Conservation (phyloP, 1,140 invertebrate genomes). For the Drosophila saltans region DNA sequence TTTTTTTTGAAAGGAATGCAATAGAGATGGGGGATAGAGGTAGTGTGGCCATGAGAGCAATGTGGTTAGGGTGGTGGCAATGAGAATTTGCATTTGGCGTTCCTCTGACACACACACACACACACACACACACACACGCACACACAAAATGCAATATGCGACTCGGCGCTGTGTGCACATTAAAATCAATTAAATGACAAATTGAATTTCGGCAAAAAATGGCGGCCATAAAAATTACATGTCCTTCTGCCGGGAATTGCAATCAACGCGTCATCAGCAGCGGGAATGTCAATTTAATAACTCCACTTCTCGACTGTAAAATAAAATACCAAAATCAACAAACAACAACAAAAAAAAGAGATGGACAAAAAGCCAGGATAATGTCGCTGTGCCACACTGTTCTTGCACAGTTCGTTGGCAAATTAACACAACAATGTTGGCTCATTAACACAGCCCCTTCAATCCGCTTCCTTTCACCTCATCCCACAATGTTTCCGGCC, state of each 20-base stretch:
- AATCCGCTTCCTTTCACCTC: not conserved
- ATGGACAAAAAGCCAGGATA: not conserved
- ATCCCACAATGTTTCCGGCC: not conserved
- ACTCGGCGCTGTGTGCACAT: constrained; percentile 55
- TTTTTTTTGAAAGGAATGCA: constrained; percentile 10
- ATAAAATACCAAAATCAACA: constrained; percentile 7
- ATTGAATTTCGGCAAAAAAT: constrained; percentile 78
- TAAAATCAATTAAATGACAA: constrained; percentile 82
- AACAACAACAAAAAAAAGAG: constrained; percentile 27
- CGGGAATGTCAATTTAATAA: constrained; percentile 78
- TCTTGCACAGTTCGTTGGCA: constrained; percentile 43
- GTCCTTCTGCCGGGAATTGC: constrained; percentile 77
- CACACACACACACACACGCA: constrained; percentile 18
- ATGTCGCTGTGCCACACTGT: constrained; percentile 39
- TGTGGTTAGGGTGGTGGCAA: constrained; percentile 18
- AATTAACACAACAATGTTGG: constrained; percentile 82
- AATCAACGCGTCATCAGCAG: constrained; percentile 75
- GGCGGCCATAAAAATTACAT: constrained; percentile 78
- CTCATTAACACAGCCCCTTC: constrained; percentile 62
- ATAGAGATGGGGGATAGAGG: not conserved
- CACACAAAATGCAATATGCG: constrained; percentile 36
- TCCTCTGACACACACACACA: constrained; percentile 9
- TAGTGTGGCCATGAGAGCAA: not conserved
- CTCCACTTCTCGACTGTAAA: constrained; percentile 35
- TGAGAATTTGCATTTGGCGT: constrained; percentile 65